phyloP scores from a whole-genome alignment of 1,140 invertebrate species.

The Oedothorax gibbosus region DNA sequence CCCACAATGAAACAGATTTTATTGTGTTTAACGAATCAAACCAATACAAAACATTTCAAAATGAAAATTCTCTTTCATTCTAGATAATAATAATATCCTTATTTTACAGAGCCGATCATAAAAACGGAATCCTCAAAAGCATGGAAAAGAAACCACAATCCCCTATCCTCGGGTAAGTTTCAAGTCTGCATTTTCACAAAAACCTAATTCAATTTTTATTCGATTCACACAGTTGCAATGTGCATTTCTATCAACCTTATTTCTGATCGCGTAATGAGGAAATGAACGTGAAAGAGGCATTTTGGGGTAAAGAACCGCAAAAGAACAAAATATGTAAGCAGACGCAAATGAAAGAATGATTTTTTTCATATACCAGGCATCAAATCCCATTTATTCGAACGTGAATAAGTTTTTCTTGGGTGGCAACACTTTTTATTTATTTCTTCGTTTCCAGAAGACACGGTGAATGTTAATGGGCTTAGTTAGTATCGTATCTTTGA shows the following conservation, averaged over 20 bases:
- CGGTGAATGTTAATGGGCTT: constrained; percentile 17
- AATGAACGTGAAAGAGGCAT: not conserved
- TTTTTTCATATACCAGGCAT: not conserved
- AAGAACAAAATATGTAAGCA: not conserved
- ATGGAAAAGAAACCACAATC: constrained; percentile 54
- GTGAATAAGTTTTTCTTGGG: constrained; percentile 14
- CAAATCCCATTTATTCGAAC: constrained; percentile 46
- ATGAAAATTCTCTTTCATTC: too few relatives aligned
- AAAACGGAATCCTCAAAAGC: constrained; percentile 52
- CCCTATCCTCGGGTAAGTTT: constrained; percentile 50
- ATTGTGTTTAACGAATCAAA: too few relatives aligned
- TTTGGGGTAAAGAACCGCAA: too few relatives aligned
- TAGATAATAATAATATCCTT: not conserved
- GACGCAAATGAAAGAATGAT: constrained; percentile 30
- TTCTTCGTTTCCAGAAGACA: too few relatives aligned
- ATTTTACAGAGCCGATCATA: constrained; percentile 41
- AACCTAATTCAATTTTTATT: not conserved
- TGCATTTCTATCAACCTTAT: constrained; percentile 14
- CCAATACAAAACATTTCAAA: too few relatives aligned
- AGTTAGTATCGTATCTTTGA: too few relatives aligned
- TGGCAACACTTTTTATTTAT: constrained; percentile 15
- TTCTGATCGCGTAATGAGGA: constrained; percentile 24
- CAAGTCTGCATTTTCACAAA: not conserved
- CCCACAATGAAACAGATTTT: too few relatives aligned
- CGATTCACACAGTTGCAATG: not conserved